Evolutionary conservation across 2,888 invertebrate genomes (phyloP), one percentile per base, ranked within the genome.

Genomic region (Pandemis corylana): DNA sequence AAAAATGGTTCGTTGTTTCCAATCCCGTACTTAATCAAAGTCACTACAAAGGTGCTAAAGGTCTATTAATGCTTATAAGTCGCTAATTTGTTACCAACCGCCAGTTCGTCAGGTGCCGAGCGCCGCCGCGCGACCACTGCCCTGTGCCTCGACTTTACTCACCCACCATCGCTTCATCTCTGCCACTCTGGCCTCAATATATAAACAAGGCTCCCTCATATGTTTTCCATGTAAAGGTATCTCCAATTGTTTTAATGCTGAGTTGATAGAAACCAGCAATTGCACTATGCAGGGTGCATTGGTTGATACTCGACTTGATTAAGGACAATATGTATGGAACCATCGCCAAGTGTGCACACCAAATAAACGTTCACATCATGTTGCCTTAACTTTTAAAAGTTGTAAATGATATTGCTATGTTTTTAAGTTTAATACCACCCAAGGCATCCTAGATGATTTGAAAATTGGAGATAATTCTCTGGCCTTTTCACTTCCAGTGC

Each of bases 1-100:
- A 91, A 87, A 87, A 56, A 87, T 88, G 87, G 90, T 92, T 92
- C 89, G 90, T 92, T 92, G 86, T 91, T 89, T 91, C 91, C 90
- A 90, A 84, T 90, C 88, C 89, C 90, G 87, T 89, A 87, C 84
- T 89, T 88, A 88, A 85, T 86, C 84, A 85, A 89, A 89, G 90
- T 87, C 92, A 92, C 92, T 73, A 76, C 90, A 89, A 92, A 90
- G 94, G 94, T 94, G 94, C 93, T 94, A 93, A 91, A 88, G 90
- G 92, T 94, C 93, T 94, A 92, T 94, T 94, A 91, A 89, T 79
- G 93, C 92, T 94, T 92, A 83, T 90, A 92, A 86, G 82, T 83
- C 80, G 89, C 89, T 85, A 82, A 87, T 90, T 87, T 76, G 78
- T 77, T 67, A 67, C 68, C 64, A 63, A 68, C 28, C 49, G 64